Base-by-base conservation (phyloP, 1,140 invertebrate genomes). In the Hycleus cichorii region DNA sequence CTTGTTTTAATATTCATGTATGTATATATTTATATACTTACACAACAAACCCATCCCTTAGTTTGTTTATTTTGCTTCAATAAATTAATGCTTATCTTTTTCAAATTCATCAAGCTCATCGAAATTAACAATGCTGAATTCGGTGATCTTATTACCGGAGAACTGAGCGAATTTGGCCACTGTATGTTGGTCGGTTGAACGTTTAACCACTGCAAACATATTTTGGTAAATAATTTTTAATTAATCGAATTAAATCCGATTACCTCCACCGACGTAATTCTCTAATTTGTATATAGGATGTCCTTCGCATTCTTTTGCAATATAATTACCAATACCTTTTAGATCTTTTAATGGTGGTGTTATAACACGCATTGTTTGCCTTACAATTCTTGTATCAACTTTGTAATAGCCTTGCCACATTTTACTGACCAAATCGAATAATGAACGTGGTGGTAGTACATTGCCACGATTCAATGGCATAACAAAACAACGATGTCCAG, bases 391-490 rank as follows among this genome's bases (percentile, higher is more conserved):
- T 39, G 87, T 90, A 63, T 91, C 82, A 2, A 93, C 85, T 69
- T 93, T 87, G 72, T 93, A 94, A 68, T 90, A 88, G 3, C 87
- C 90, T 63, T 84, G 79, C 65, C 79, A 80, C 83, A 93, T 89
- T 74, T 92, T 93, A 48, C 81, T 76, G 52, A 95, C 77, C 4
- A 93, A 81, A 76, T 92, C 87, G 63, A 84, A 81, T 60, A 95
- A 80, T 54, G 83, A 84, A 51, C 78, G 80, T 4, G 93, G 92
- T 3, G 87, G 87, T 65, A 93, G 78, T 53, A 93, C 85, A 50
- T 82, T 77, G 39, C 81, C 78, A 40, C 87, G 81, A 75, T 95
- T 87, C 58, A 96, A 76, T 6, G 89, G 87, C 90, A 95, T 92
- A 2, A 94, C 82, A 74, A 93, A 96, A 75, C 93, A 96, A 11